Conservation (phyloP, 2,888 invertebrate species). For the Drosophila fungiperda region DNA sequence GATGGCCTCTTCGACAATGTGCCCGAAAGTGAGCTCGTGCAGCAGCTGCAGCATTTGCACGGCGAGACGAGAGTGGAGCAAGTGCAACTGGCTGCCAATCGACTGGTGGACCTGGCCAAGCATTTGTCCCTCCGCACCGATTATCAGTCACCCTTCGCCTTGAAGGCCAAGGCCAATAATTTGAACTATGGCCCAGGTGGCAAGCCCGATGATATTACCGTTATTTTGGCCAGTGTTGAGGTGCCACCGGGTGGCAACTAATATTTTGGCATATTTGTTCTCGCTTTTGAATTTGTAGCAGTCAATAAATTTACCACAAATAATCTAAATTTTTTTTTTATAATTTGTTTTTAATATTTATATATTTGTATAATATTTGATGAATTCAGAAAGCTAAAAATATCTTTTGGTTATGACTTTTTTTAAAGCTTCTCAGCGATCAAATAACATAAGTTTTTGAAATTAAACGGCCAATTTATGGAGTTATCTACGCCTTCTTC, state of each 20-base stretch:
- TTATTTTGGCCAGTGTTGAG: slow-evolving; percentile 62
- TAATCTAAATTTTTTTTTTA: neutral
- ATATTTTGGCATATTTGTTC: neutral
- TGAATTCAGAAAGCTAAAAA: neutral
- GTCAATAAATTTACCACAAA: neutral
- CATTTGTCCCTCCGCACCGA: slow-evolving; percentile 32
- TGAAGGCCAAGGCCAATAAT: slow-evolving; percentile 48
- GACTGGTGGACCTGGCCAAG: slow-evolving; percentile 48
- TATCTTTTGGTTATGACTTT: neutral
- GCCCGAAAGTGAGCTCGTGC: slow-evolving; percentile 93
- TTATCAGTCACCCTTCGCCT: slow-evolving; percentile 58
- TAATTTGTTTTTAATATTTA: too few species aligned
- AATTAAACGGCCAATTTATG: neutral
- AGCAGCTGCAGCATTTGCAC: slow-evolving; percentile 89
- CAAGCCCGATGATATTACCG: slow-evolving; percentile 69
- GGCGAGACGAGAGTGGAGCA: slow-evolving; percentile 8
- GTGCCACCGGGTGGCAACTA: neutral
- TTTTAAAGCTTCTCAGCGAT: neutral
- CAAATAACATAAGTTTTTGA: neutral
- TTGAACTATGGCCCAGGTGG: slow-evolving; percentile 39
- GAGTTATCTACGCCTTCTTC: neutral
- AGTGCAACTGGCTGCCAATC: slow-evolving; percentile 50
- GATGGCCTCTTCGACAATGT: slow-evolving; percentile 99
- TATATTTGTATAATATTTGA: too few species aligned
- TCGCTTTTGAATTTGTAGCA: neutral